These are phyloP conservation scores for Aplodontia rufa DNA, from an alignment of 2,113 vertebrate species.

Conservation along the genomic window DNA sequence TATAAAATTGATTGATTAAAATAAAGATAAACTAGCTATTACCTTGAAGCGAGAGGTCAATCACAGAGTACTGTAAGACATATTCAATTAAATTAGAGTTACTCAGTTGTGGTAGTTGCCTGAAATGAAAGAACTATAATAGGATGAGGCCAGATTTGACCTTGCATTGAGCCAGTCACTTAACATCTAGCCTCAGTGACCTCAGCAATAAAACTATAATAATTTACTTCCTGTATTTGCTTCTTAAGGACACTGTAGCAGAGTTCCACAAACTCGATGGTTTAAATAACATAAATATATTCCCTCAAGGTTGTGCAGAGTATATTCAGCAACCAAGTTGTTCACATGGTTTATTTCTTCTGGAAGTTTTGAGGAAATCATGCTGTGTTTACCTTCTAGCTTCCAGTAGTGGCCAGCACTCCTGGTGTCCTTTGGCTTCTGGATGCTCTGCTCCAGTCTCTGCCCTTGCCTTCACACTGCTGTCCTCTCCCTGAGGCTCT, in stretches of 20 bases:
- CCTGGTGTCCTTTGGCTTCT: neutral
- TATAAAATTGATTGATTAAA: conserved; percentile 29
- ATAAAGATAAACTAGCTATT: conserved; percentile 49
- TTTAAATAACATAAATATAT: neutral
- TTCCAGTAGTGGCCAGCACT: neutral
- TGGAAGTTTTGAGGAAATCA: neutral
- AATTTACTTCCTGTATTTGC: neutral
- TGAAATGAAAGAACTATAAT: neutral
- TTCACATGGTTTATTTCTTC: neutral
- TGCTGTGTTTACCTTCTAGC: rapidly evolving
- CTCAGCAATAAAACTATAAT: neutral
- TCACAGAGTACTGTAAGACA: neutral
- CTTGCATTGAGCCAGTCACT: neutral
- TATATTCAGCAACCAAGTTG: neutral
- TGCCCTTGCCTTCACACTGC: neutral
- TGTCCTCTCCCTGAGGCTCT: neutral
- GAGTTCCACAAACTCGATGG: neutral
- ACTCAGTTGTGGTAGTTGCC: neutral
- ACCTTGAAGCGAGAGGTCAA: conserved; percentile 19
- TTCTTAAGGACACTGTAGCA: neutral
- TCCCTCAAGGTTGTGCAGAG: neutral
- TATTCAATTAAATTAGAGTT: neutral
- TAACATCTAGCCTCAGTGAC: neutral
- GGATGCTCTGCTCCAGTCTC: neutral
- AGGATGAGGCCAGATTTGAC: neutral